Percentiles rank a stretch among this genome's conserved stretches.
Evolutionary conservation across 2,113 vertebrate species (phyloP).

Genomic region (Barbus barbus): DNA sequence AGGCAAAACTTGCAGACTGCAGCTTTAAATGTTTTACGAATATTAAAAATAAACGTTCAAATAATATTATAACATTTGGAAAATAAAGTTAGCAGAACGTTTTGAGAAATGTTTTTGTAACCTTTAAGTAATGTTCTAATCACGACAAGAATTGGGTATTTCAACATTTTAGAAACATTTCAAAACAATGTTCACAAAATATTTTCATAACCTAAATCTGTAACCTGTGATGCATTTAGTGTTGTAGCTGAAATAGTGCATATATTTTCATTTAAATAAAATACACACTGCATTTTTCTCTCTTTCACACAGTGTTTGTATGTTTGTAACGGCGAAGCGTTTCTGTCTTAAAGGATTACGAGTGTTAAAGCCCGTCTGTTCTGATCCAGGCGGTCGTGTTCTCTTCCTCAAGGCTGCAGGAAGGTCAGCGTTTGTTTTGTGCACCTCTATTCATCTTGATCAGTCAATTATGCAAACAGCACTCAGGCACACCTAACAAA

Average conservation of each 20-base stretch:
- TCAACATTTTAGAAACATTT: no score
- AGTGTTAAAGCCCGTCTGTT: background rate
- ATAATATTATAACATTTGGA: no score
- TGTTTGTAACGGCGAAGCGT: background rate
- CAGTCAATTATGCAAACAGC: background rate
- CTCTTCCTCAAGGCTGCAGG: constrained; percentile 5
- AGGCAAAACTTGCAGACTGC: no score
- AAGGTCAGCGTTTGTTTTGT: constrained; percentile 3
- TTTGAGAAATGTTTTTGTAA: no score
- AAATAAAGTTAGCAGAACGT: no score
- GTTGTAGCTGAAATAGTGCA: background rate
- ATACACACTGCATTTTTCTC: background rate
- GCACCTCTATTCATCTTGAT: background rate
- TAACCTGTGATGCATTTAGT: no score
- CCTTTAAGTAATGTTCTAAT: no score
- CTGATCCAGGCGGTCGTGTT: background rate
- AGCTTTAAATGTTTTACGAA: no score
- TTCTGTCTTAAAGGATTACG: background rate
- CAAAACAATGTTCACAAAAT: no score
- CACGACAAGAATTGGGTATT: no score
- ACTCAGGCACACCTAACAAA: background rate
- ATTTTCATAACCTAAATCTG: no score
- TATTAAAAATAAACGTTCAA: no score
- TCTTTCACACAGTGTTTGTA: background rate
- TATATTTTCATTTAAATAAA: background rate